phyloP scores from a whole-genome alignment of 2,113 vertebrate genomes.

The Polypterus bichir region DNA sequence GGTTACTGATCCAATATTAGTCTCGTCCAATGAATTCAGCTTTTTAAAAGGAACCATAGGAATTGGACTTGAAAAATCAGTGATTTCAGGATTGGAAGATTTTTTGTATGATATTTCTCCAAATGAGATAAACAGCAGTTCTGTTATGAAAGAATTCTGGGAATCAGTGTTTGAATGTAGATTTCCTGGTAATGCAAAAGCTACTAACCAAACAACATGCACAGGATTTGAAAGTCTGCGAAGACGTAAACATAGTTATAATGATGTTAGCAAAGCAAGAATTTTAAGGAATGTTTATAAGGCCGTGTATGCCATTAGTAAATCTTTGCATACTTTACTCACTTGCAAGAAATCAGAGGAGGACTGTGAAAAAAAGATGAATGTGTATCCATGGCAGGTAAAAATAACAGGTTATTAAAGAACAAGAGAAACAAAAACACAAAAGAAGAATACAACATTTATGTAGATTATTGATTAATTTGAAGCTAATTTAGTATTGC shows the following conservation, averaged over 20 bases:
- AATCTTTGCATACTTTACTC: background rate
- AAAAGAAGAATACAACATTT: no score
- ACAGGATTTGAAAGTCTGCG: constrained; percentile 1
- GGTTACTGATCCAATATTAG: constrained; percentile 1
- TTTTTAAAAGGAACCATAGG: background rate
- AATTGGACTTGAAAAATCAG: background rate
- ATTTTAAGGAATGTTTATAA: background rate
- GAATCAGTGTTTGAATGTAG: background rate
- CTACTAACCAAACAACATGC: background rate
- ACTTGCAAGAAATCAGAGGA: background rate
- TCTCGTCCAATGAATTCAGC: background rate
- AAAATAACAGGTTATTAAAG: background rate
- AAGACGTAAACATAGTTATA: background rate
- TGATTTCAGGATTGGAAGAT: constrained; percentile 1
- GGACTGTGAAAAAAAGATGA: background rate
- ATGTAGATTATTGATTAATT: no score
- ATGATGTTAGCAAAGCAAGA: background rate
- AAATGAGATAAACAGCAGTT: background rate
- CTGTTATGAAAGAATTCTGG: constrained; percentile 5
- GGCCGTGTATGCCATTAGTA: constrained; percentile 3
- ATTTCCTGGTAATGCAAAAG: background rate
- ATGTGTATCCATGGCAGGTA: constrained; percentile 7
- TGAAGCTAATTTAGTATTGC: no score
- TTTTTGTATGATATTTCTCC: background rate
- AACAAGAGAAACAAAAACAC: no score